These are phyloP conservation scores for Telmatochromis sp. DNA, from an alignment of 2,113 vertebrate species.

Conservation along the genomic window DNA sequence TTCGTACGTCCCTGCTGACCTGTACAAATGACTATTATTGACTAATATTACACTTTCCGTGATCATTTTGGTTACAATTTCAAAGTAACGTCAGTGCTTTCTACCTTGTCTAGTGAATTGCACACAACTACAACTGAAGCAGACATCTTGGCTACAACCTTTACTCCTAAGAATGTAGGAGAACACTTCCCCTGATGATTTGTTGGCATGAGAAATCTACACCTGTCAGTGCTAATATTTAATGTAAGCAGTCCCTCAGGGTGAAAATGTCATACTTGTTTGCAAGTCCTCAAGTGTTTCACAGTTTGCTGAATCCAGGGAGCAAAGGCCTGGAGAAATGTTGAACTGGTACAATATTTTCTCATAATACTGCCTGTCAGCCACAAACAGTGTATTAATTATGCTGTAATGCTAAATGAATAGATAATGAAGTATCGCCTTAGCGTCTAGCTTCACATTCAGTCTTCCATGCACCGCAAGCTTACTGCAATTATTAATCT, in stretches of 20 bases:
- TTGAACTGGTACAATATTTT: not conserved
- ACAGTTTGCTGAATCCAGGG: not conserved
- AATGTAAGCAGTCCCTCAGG: conserved; percentile 32
- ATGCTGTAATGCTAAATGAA: conserved; percentile 38
- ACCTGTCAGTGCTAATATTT: conserved; percentile 40
- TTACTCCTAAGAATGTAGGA: not conserved
- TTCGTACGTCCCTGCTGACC: not conserved
- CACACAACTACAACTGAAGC: not conserved
- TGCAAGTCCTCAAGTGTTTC: conserved; percentile 7
- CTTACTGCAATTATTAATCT: conserved; percentile 60
- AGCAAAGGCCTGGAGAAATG: not conserved
- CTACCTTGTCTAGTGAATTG: not conserved
- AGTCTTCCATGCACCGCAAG: conserved; percentile 14
- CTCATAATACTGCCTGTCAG: not conserved
- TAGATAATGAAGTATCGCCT: conserved; percentile 45
- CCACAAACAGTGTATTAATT: conserved; percentile 3
- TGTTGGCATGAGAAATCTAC: conserved; percentile 2
- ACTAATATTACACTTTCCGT: not conserved
- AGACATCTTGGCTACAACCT: not conserved
- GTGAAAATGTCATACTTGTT: conserved; percentile 34
- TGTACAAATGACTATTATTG: not conserved
- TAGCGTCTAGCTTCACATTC: not conserved
- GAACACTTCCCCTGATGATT: not conserved
- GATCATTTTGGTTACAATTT: not conserved
- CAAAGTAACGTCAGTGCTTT: not conserved